Percentiles rank a stretch among this genome's conserved stretches.
Conservation (phyloP, 2,888 invertebrate species). For the Drosophila dives region DNA sequence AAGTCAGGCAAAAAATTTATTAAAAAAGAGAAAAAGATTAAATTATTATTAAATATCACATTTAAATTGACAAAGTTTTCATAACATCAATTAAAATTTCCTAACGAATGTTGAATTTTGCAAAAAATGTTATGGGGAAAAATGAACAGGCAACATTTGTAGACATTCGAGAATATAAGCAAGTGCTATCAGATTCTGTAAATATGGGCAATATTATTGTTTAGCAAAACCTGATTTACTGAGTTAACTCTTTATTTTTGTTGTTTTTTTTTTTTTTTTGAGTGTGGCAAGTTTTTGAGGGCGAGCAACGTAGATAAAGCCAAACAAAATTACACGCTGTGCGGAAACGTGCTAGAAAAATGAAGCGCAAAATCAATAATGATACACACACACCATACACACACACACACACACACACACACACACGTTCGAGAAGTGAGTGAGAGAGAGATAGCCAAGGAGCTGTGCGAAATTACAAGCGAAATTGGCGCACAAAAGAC, state of each 20-base stretch:
- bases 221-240: background rate
- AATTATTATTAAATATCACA: too few species aligned
- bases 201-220: background rate
- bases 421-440: background rate
- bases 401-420: background rate
- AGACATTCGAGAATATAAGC: background rate
- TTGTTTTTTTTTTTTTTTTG: too few species aligned
- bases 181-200: background rate
- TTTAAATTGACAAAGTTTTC: too few species aligned
- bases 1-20: too few species aligned
- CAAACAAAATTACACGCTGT: constrained; percentile 78
- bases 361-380: constrained; percentile 80
- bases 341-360: constrained; percentile 79
- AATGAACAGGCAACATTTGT: background rate
- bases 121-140: background rate
- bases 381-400: constrained; percentile 53
- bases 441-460: constrained; percentile 4
- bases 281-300: constrained; percentile 33
- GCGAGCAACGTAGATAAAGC: constrained; percentile 61
- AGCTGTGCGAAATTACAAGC: constrained; percentile 48
- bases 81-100: too few species aligned
- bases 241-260: background rate
- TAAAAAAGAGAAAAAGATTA: too few species aligned
- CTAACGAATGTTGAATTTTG: background rate
- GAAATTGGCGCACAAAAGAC: constrained; percentile 57